Evolutionary conservation across 2,797 vertebrate genomes (phyloP).

Genomic region (Graptemys geographica): DNA sequence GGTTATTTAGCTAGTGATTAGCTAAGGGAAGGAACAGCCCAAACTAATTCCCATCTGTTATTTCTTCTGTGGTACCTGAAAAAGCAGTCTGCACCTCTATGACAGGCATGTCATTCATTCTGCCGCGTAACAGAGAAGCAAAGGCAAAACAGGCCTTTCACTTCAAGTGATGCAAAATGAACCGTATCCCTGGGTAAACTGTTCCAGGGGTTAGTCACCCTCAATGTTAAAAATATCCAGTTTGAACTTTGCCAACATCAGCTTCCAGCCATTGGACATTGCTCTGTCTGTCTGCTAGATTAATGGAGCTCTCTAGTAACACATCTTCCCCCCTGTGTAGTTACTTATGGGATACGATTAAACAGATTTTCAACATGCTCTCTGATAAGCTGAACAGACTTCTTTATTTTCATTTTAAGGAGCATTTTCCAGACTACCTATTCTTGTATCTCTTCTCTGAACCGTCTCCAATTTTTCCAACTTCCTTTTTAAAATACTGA

Average conservation of each 20-base stretch:
- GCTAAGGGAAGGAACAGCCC: neutral
- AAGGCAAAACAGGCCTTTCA: rapidly evolving
- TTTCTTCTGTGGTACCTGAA: neutral
- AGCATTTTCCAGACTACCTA: rapidly evolving
- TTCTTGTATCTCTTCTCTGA: neutral
- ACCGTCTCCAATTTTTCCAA: neutral
- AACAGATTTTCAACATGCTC: neutral
- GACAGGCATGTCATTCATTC: neutral
- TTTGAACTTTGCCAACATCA: neutral
- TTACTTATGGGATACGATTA: neutral
- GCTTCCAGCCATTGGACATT: neutral
- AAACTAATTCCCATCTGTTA: neutral
- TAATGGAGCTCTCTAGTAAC: neutral
- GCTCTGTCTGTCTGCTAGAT: neutral
- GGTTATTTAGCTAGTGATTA: neutral
- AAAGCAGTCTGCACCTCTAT: neutral
- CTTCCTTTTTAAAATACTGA: neutral
- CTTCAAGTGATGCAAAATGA: neutral
- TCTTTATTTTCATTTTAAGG: neutral
- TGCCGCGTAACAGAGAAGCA: neutral
- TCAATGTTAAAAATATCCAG: neutral
- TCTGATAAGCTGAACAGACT: neutral
- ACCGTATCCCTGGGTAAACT: rapidly evolving
- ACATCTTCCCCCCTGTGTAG: neutral
- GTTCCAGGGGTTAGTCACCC: neutral